Base-by-base conservation (phyloP, 2,888 invertebrate species). In the Diadromus collaris region DNA sequence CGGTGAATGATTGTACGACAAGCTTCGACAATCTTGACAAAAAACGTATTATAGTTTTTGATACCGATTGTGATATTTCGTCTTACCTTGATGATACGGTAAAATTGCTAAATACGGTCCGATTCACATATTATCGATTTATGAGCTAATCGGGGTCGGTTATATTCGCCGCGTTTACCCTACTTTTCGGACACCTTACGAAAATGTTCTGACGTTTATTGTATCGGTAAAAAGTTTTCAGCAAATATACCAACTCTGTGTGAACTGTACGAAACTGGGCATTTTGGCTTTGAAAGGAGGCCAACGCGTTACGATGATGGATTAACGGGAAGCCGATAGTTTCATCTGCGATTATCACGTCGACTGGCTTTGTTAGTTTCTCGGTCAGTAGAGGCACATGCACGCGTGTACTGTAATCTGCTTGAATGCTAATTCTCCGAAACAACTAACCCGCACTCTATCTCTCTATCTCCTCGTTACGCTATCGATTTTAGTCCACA, bases 331-430 rank as follows among this genome's bases (percentile, higher is more conserved):
- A 63, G 51, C 54, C 21, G 41, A 54, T 56, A 27, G 72, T 24
- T 64, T 56, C 9, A 44, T 64, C 72, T 41, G 44, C 34, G 63
- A 29, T 72, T 64, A 54, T 54, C 54, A 27, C 13, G 27, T 54
- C 24, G 27, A 54, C 56, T n/a, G 41, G 44, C 65, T 51, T 29
- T n/a, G 19, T 44, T 27, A 19, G 44, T 58, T 56, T 56, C 68
- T 68, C 56, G 24, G 24, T 56, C 56, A 56, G 41, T 44, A 9
- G 46, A 68, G 41, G 10, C 27, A 16, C 19, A 67, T 41, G 32
- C 51, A 21, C 16, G n/a, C 41, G 54, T 44, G 38, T 68, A 68
- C n/a, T 56, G n/a, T 48, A 67, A 67, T 67, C 60, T n/a, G 65
- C 38, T 16, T 6, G 13, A 27, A 69, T 67, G 65, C 44, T 61